Conservation (phyloP, 2,888 invertebrate genomes). For the Chalcis sispes region DNA sequence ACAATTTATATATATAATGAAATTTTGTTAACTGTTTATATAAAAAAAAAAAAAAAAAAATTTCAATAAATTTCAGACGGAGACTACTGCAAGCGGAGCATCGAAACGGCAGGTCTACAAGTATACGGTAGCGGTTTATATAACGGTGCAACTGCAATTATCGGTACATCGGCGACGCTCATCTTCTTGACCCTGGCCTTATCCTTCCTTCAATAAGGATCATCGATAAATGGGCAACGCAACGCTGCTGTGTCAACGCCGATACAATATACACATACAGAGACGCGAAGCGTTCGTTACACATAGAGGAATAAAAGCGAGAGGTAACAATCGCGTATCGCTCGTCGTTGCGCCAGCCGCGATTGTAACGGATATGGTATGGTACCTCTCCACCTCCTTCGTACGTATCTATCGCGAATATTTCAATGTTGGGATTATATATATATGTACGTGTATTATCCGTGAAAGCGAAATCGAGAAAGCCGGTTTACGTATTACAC, state of each 20-base stretch:
- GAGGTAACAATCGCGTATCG: neutral
- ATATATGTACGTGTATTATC: too few species aligned
- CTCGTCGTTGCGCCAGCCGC: neutral
- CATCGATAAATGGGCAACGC: neutral
- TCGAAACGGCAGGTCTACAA: conserved; percentile 90
- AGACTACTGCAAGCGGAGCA: conserved; percentile 92
- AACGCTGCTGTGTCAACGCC: neutral
- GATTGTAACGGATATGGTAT: too few species aligned
- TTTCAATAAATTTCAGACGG: too few species aligned
- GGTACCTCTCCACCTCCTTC: too few species aligned
- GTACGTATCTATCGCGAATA: too few species aligned
- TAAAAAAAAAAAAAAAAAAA: too few species aligned
- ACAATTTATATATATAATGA: too few species aligned
- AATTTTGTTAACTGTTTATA: neutral
- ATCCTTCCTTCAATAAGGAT: conserved; percentile 23
- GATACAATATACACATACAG: neutral
- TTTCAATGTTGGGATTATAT: too few species aligned
- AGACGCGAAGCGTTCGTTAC: neutral
- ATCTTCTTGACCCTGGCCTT: conserved; percentile 39
- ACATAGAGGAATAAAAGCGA: neutral
- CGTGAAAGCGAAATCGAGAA: too few species aligned
- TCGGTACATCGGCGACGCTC: neutral
- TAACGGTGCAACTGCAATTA: conserved; percentile 74
- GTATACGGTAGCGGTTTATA: conserved; percentile 89
- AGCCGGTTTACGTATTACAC: too few species aligned